Base-by-base conservation (phyloP, 2,113 vertebrate species). In the Propithecus coquereli region DNA sequence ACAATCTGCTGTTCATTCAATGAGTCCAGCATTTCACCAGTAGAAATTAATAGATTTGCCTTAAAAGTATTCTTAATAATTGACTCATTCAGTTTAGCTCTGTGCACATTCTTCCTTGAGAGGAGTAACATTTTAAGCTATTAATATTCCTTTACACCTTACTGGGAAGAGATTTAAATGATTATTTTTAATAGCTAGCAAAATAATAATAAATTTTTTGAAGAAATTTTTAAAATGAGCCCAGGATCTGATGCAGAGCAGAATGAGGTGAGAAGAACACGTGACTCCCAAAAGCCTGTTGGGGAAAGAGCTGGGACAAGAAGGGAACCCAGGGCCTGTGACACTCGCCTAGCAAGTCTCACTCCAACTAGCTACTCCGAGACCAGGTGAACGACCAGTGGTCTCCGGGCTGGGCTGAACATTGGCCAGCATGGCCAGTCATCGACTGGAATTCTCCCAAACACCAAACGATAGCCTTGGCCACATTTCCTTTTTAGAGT, bases 1-100 rank as follows among this genome's bases (percentile, higher is more conserved):
- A 9, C 6, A 2, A 40, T 17, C 50, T 27, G 20, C 65, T 40
- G 12, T 59, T 30, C 17, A 8, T 40, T 68, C 83, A 68, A n/a
- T 4, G 34, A 59, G 18, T 12, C 4, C 37, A 40, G 40, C 63
- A 45, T 34, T 7, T 63, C 34, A 22, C 32, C 8, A 1, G 27
- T 32, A 80, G 40, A 73, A 47, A 95, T 80, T 17, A 95, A 59
- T 74, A 27, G 30, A 63, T 85, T 88, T 91, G 34, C 70, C 79
- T 83, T 83, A 50, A 50, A 79, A 89, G 32, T 43, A 43, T 25
- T 66, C 74, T 91, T 74, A 88, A 94, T 90, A 86, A 81, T 89
- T 59, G 80, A 86, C 18, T 91, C 32, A 30, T 59, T 89, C 90
- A 91, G 82, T 81, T 89, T 77, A 70, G 79, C 3, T 34, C 40